Evolutionary conservation across 2,888 invertebrate genomes (phyloP), one percentile per base, ranked within the genome.

Genomic region (Branchipolynoe longqiensis): DNA sequence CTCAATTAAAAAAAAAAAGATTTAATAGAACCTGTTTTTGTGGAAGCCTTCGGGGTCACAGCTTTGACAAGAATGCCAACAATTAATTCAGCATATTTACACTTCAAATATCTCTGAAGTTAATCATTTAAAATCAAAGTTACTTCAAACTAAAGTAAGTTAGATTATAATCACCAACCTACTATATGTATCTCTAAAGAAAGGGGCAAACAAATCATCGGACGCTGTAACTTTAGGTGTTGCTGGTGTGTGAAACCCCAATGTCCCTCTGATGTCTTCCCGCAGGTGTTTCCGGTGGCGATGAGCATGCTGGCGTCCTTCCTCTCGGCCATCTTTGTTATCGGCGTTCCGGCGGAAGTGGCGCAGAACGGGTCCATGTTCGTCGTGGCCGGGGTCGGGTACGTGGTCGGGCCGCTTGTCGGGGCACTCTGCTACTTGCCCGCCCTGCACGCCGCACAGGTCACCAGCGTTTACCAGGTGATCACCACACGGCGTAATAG

Each of bases 321-420:
- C 87, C 85, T 91, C 56, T 91, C 91, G 0, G 91, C 91, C 25
- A 88, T 92, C 78, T 89, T 89, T 36, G 90, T 92, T 36, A 89
- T 92, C 18, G 91, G 91, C 8, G 89, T 90, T 0, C 91, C 91
- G 0, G 89, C 89, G 8, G 91, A 91, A 86, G 89, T 91, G n/a
- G 91, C 90, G 93, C 95, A 95, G 90, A 96, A 96, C 91, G 98
- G 98, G 31, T 96, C 97, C 0, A 97, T 97, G 93, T 98, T 97
- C 93, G 88, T 89, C 88, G 87, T 90, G 40, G 88, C 91, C 18
- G 89, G 89, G 92, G 88, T 97, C 56, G 95, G 97, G 0, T 97
- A 97, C 94, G 93, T 97, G 40, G 92, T 97, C 18, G 97, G 96
- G 12, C 97, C 97, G 0, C 97, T 90, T 22, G 85, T 91, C 85